Conservation (phyloP, 1,140 invertebrate species). For the Limonius californicus region DNA sequence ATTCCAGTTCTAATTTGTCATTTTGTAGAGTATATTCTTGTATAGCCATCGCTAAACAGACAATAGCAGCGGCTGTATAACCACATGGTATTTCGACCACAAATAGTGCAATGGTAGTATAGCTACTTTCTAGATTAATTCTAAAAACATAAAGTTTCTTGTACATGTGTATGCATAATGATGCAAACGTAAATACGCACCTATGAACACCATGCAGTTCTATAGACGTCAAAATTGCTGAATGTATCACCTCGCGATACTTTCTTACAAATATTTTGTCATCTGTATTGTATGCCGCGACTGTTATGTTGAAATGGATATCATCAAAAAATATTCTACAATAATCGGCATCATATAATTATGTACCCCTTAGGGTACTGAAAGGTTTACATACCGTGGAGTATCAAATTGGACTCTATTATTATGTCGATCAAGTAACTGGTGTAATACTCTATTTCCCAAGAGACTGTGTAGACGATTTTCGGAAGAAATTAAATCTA, state of each 20-base stretch:
- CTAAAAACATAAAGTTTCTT: too few species aligned
- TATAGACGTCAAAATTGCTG: conserved; percentile 49
- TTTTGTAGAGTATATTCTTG: conserved; percentile 51
- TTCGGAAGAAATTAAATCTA: conserved; percentile 50
- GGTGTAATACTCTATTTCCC: conserved; percentile 53
- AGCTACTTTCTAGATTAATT: conserved; percentile 52
- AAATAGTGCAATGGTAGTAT: conserved; percentile 52
- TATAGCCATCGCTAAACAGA: conserved; percentile 55
- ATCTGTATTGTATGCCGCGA: conserved; percentile 42
- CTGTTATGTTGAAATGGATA: conserved; percentile 44
- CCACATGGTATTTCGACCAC: conserved; percentile 57
- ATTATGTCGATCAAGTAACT: conserved; percentile 52
- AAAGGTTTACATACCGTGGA: conserved; percentile 46
- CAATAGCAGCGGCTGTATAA: conserved; percentile 53
- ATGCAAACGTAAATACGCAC: too few species aligned
- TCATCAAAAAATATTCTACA: conserved; percentile 50
- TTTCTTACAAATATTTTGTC: conserved; percentile 52
- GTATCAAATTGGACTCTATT: conserved; percentile 50
- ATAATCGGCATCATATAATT: neutral
- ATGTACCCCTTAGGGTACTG: too few species aligned
- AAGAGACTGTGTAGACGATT: conserved; percentile 50
- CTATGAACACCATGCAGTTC: conserved; percentile 47
- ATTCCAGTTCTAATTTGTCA: conserved; percentile 34
- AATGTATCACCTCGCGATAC: conserved; percentile 51
- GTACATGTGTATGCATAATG: too few species aligned